Base-by-base conservation (phyloP, 2,797 vertebrate genomes). In the Discoglossus pictus region DNA sequence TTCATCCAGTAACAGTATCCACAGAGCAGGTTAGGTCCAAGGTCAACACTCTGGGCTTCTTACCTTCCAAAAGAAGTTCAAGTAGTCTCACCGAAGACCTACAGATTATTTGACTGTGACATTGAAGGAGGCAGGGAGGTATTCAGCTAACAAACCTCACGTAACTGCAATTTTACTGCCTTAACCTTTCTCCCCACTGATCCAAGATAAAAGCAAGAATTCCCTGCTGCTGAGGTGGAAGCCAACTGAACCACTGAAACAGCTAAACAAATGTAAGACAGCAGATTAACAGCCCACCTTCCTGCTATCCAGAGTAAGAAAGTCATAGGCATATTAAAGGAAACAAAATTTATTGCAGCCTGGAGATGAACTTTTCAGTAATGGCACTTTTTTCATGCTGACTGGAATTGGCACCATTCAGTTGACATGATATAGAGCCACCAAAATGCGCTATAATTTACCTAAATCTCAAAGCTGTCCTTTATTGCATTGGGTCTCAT, bases 181-280 rank as follows among this genome's bases (percentile, higher is more conserved):
- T 36, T 56, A 47, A 55, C 59, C 39, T 42, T 24, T 44, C 67
- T 62, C 42, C 52, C 50, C 31, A 17, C 62, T 65, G 62, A 65
- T 65, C 52, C 52, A 2, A 39, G 27, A 55, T 65, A 47, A 65
- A 56, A 65, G 35, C 16, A 7, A 47, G 38, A 16, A 36, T 13
- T 15, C 38, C 40, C 18, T n/a, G 39, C 39, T 36, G 51, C 51
- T 65, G 16, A 24, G 50, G 40, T 54, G 23, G 25, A 23, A 43
- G 16, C 6, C 39, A 20, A 25, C 12, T 24, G 18, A 24, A 36
- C 51, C 17, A 34, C 17, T 8, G 42, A 48, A 56, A 27, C 10
- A 55, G 27, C 36, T 18, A 54, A 54, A 55, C 17, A 65, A 31
- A 43, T 52, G 16, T 42, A 42, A 42, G 50, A 20, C 34, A 24